These are phyloP conservation scores for Cabera pusaria DNA, from an alignment of 2,888 invertebrate genomes.

Conservation along the genomic window DNA sequence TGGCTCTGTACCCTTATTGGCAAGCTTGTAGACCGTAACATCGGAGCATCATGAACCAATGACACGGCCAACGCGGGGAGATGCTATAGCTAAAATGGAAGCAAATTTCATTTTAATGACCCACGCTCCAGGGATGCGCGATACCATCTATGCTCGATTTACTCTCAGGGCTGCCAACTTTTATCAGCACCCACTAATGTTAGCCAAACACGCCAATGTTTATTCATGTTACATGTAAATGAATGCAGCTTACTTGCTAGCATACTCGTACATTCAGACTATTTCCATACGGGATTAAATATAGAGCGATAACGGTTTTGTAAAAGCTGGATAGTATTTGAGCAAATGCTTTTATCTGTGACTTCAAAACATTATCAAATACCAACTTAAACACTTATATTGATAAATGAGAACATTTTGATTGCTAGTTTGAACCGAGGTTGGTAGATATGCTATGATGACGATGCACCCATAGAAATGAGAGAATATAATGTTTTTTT, in stretches of 20 bases:
- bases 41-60: conserved; percentile 11
- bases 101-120: conserved; percentile 80
- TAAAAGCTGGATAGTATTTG: too few species aligned
- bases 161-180: conserved; percentile 48
- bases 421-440: too few species aligned
- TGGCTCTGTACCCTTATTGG: conserved; percentile 12
- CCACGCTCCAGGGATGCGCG: conserved; percentile 44
- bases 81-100: conserved; percentile 49
- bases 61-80: conserved; percentile 7
- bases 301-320: conserved; percentile 3
- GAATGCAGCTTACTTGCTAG: conserved; percentile 9
- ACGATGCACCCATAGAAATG: too few species aligned
- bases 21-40: conserved; percentile 14
- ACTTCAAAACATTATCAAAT: too few species aligned
- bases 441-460: too few species aligned
- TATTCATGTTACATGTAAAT: conserved; percentile 29
- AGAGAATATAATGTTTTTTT: too few species aligned
- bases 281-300: conserved; percentile 18
- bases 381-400: too few species aligned
- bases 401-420: too few species aligned
- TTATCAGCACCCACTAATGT: conserved; percentile 32
- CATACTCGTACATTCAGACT: conserved; percentile 12
- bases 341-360: too few species aligned
- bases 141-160: conserved; percentile 66
- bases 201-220: conserved; percentile 25